These are phyloP conservation scores for Octodon degus DNA, from an alignment of 2,113 vertebrate species.

Conservation along the genomic window DNA sequence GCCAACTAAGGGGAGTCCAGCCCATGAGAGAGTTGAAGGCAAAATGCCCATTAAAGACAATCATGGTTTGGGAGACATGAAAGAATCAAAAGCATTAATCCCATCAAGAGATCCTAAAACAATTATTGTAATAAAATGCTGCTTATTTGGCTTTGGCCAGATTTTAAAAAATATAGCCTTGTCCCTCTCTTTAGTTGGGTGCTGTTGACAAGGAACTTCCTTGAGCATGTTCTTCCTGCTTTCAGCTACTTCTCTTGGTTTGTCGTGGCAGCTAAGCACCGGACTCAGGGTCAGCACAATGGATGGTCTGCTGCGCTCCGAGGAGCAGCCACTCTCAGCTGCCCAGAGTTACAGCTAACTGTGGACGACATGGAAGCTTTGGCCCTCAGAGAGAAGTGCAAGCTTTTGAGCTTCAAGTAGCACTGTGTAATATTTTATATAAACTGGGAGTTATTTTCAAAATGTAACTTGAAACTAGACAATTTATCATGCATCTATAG, in stretches of 20 bases:
- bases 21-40: neutral
- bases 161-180: neutral
- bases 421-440: neutral
- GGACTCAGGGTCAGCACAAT: neutral
- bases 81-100: neutral
- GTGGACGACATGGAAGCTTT: neutral
- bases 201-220: neutral
- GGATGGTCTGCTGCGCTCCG: neutral
- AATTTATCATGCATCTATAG: constrained; percentile 27
- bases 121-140: constrained; percentile 24
- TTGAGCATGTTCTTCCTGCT: neutral
- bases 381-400: neutral
- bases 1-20: neutral
- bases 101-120: neutral
- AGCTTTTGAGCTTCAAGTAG: constrained; percentile 19
- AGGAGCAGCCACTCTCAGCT: neutral
- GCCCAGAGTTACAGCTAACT: neutral
- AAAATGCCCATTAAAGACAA: constrained; percentile 25
- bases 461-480: neutral
- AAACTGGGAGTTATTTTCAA: constrained; percentile 27
- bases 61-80: neutral
- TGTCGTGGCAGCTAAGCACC: neutral
- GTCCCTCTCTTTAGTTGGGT: neutral
- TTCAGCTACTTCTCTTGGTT: neutral
- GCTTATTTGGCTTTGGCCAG: constrained; percentile 28